Percentiles rank a stretch among this genome's conserved stretches.
phyloP scores from a whole-genome alignment of 2,113 vertebrate species.

The Lophotis ruficrista region DNA sequence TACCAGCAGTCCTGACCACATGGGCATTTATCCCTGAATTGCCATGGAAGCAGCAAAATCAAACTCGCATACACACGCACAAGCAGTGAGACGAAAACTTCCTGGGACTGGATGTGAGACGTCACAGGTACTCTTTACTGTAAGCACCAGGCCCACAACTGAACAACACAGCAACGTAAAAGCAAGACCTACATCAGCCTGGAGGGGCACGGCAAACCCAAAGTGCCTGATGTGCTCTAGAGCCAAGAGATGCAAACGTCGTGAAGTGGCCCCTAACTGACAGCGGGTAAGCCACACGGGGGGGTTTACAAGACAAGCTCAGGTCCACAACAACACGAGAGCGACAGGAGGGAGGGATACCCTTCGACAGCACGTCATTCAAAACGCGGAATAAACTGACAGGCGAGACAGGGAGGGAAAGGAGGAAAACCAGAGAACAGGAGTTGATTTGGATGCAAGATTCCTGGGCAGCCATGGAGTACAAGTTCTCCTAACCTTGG shows the following conservation, averaged over 20 bases:
- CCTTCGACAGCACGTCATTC: neutral
- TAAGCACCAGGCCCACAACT: neutral
- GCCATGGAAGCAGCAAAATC: neutral
- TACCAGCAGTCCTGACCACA: neutral
- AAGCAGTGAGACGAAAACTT: neutral
- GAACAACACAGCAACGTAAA: neutral
- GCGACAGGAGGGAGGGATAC: neutral
- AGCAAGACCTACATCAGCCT: neutral
- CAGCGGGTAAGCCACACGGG: rapidly evolving
- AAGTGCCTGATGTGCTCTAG: neutral
- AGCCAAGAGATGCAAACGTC: neutral
- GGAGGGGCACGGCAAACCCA: neutral
- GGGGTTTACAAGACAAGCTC: neutral
- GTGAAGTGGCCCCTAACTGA: neutral
- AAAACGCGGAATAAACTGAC: neutral
- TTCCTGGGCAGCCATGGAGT: neutral
- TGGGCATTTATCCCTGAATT: neutral
- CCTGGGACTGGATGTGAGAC: neutral
- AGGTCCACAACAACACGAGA: rapidly evolving
- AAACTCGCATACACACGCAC: neutral
- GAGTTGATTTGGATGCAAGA: neutral
- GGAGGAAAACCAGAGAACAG: neutral
- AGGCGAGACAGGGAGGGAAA: neutral
- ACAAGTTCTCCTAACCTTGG: slow-evolving; percentile 48
- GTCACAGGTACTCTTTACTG: neutral